Percentiles rank a stretch among this genome's conserved stretches.
Conservation (phyloP, 2,888 invertebrate species). For the Fabriciana adippe region DNA sequence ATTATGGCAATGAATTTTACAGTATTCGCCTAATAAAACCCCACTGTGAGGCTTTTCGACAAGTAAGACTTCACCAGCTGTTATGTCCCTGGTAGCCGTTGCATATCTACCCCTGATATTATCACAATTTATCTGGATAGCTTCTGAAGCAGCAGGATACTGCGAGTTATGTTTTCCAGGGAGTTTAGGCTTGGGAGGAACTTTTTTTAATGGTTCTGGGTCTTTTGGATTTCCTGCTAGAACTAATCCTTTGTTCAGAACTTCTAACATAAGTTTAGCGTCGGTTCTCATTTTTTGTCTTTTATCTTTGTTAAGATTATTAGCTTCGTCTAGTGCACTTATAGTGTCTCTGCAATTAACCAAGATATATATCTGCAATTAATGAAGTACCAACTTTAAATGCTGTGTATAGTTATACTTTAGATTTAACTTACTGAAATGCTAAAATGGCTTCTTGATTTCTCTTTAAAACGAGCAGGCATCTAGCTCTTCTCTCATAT, state of each 20-base stretch:
- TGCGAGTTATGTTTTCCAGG: constrained; percentile 67
- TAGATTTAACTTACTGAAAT: constrained; percentile 74
- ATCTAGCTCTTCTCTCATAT: constrained; percentile 87
- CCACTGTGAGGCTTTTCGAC: constrained; percentile 88
- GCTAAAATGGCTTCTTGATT: constrained; percentile 84
- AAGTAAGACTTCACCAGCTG: constrained; percentile 87
- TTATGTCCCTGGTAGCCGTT: constrained; percentile 85
- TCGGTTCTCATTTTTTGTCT: constrained; percentile 85
- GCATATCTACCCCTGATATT: constrained; percentile 87
- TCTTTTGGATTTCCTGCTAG: constrained; percentile 69
- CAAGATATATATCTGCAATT: neutral
- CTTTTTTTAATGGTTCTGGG: constrained; percentile 62
- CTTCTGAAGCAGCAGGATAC: constrained; percentile 84
- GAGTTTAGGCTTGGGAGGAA: constrained; percentile 67
- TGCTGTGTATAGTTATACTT: neutral
- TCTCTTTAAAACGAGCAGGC: constrained; percentile 85
- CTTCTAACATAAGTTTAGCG: constrained; percentile 86
- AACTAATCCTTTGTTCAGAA: constrained; percentile 84
- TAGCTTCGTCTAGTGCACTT: constrained; percentile 85
- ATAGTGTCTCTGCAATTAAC: constrained; percentile 81
- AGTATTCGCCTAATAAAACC: constrained; percentile 86
- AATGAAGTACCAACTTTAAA: neutral
- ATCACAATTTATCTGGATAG: constrained; percentile 84
- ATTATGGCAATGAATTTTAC: constrained; percentile 86
- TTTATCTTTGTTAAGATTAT: constrained; percentile 82